Percentiles rank a stretch among this genome's conserved stretches.
phyloP scores from a whole-genome alignment of 2,888 invertebrate species.

The Thelaira solivaga region DNA sequence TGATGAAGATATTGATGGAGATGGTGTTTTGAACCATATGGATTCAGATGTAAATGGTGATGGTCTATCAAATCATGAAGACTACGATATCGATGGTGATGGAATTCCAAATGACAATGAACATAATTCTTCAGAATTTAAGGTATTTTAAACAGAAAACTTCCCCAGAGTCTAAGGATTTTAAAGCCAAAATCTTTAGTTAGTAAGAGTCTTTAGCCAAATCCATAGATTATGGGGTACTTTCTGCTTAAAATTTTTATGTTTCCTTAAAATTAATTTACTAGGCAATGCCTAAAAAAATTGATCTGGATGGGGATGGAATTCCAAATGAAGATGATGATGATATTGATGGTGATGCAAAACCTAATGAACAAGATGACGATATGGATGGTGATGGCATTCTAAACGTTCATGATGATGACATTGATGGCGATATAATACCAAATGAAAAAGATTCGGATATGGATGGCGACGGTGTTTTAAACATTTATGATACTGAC shows the following conservation, averaged over 20 bases:
- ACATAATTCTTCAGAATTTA: constrained; percentile 60
- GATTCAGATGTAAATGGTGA: constrained; percentile 71
- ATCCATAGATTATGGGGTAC: constrained; percentile 40
- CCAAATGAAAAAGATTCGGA: constrained; percentile 67
- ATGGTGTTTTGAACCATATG: constrained; percentile 75
- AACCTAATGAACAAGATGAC: constrained; percentile 68
- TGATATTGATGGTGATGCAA: constrained; percentile 69
- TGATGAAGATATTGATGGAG: constrained; percentile 76
- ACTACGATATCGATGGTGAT: constrained; percentile 63
- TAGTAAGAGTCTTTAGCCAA: background rate
- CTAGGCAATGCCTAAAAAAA: constrained; percentile 75
- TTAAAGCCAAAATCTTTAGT: background rate
- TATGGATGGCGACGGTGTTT: constrained; percentile 75
- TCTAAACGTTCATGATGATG: constrained; percentile 76
- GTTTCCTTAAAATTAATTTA: constrained; percentile 64
- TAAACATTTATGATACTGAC: constrained; percentile 77
- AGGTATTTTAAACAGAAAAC: constrained; percentile 67
- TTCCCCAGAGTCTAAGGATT: constrained; percentile 53
- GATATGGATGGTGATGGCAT: constrained; percentile 71
- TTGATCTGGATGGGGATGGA: constrained; percentile 67
- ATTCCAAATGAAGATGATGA: constrained; percentile 70
- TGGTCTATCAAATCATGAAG: constrained; percentile 66
- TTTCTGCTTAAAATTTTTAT: constrained; percentile 51
- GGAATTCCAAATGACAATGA: constrained; percentile 63
- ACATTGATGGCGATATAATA: constrained; percentile 71